Evolutionary conservation across 2,797 vertebrate genomes (phyloP), one percentile per base, ranked within the genome.

Genomic region (Onychomys leucogaster): DNA sequence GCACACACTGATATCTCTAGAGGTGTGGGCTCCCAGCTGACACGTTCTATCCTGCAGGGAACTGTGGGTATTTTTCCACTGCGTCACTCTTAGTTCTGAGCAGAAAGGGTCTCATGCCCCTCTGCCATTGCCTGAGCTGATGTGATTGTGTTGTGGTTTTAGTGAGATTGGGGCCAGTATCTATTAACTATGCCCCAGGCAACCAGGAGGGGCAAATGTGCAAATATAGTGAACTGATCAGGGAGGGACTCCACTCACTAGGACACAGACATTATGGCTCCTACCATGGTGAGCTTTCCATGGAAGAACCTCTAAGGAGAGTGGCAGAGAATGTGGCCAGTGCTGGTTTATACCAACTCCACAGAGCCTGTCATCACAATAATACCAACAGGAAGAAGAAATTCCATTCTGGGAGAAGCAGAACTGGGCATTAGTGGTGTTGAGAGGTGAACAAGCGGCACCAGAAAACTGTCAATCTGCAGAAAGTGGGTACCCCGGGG

Each of bases 21-120:
- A 59, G 21, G 8, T 8, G 10, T 21, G 29, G 27, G 14, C 32
- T 86, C 65, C 52, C 32, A 23, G 11, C 32, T 75, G 32, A 32
- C 43, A 6, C 0, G 0, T 4, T 34, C 46, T 25, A 4, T 23
- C 9, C 0, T 17, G n/a, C 9, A 0, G 27, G 49, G 16, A 49
- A 43, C 69, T 65, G 5, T 57, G 25, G 85, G n/a, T 0, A 4
- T 32, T 23, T 80, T 65, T 59, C 89, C 49, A 25, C 19, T 43
- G 16, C 23, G 52, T 59, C 49, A 2, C 19, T 84, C 59, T 9
- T 0, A 2, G 29, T 71, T 69, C 77, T 69, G 59, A 89, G 59
- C 71, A 14, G 49, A 34, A 57, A 32, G 27, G 27, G n/a, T 69
- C 25, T 86, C 46, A 55, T 9, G 12, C n/a, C 65, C 69, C 55